phyloP scores from a whole-genome alignment of 2,888 invertebrate genomes.

The Ochropleura leucogaster region DNA sequence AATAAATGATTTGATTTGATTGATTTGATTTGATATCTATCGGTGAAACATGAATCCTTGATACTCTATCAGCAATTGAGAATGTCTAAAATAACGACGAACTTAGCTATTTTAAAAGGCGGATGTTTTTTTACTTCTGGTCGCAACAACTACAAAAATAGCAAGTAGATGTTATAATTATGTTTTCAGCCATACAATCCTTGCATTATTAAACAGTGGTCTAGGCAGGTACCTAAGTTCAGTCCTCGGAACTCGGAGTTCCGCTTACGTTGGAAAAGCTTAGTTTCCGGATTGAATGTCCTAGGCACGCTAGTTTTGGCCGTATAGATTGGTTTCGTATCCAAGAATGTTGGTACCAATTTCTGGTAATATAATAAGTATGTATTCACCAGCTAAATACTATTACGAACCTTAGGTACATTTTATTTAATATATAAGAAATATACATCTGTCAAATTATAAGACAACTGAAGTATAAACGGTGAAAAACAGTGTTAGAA shows the following conservation, averaged over 20 bases:
- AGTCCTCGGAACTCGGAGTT: conserved; percentile 6
- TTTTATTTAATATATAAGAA: neutral
- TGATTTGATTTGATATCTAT: too few species aligned
- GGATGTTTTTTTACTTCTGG: neutral
- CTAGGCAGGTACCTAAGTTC: neutral
- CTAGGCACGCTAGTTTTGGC: conserved; percentile 18
- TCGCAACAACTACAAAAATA: neutral
- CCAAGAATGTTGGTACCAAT: conserved; percentile 4
- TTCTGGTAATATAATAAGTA: neutral
- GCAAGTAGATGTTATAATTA: neutral
- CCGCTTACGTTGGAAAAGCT: conserved; percentile 15
- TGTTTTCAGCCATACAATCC: neutral
- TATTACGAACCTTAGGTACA: neutral
- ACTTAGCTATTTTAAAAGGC: conserved; percentile 9
- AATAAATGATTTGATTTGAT: too few species aligned
- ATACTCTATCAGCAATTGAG: conserved; percentile 39
- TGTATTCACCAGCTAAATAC: neutral
- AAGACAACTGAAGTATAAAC: too few species aligned
- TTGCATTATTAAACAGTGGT: neutral
- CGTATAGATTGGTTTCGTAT: neutral
- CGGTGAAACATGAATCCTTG: conserved; percentile 38
- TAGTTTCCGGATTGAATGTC: conserved; percentile 22
- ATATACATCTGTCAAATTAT: too few species aligned
- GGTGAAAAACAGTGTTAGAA: too few species aligned
- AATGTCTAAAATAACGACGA: conserved; percentile 11